Evolutionary conservation across 1,140 invertebrate genomes (phyloP), one percentile per base, ranked within the genome.

Genomic region (Panagrolaimus sp.): DNA sequence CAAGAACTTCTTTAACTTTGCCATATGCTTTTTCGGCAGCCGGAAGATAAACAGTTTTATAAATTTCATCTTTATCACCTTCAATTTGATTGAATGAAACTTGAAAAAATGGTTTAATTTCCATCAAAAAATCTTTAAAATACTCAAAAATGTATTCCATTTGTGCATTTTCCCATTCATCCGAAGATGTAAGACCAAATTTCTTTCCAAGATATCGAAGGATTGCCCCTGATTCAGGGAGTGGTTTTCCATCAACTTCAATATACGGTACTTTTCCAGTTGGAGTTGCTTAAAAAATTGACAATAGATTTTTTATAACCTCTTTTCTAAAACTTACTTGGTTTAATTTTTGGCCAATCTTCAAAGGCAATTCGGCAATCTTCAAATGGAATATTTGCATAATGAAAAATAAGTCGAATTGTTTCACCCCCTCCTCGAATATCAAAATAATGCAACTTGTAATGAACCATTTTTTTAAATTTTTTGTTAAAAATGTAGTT

Each of bases 401-500:
- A 58, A 6, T 58, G 21, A 28, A 58, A 58, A 0, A 58, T 21
- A n/a, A 58, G 17, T 21, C 52, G 52, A 24, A 58, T 58, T 5
- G 52, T 21, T 14, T 58, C 52, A 17, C 52, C 52, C 1, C 21
- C 21, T 1, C 15, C 52, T n/a, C 52, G 52, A 21, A 58, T 1
- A 17, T 58, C 52, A 58, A 58, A 58, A 21, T 58, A 58, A 58
- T 21, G 12, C 2, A 58, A 8, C 10, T 21, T 58, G 17, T 58
- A 58, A n/a, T n/a, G 15, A 24, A 58, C 52, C 52, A 58, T 58
- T 58, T 58, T 58, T 26, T 12, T 26, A 26, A 8, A 26, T 58
- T 58, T n/a, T 58, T 58, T n/a, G 0, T 4, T 26, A 0, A 7
- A 17, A 52, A 52, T 38, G 2, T 38, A 38, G 32, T 7, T 38